Base-by-base conservation (phyloP, 2,888 invertebrate genomes). In the Rotaria sp. region DNA sequence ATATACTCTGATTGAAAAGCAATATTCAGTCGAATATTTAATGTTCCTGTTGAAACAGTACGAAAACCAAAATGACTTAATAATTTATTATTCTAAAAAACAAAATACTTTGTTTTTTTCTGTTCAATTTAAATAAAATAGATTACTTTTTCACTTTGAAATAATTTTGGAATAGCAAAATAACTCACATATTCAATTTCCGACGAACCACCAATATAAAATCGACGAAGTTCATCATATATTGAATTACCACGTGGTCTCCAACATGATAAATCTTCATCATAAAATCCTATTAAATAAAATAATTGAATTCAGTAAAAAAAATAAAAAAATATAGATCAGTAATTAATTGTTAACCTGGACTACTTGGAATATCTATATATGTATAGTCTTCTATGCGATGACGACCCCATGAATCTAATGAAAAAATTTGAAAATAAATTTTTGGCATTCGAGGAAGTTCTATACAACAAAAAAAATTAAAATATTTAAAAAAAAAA, bases 1-100 rank as follows among this genome's bases (percentile, higher is more conserved):
- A 21, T 38, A 10, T 85, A 86, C 86, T 86, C 85, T 85, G 87
- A 87, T 67, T 87, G 87, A 55, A 84, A 87, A 8, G 74, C 87
- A 30, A 85, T 13, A 30, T 87, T 85, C 15, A 85, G 52, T 21
- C 85, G 85, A 38, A 87, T 30, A 30, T 84, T 74, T 55, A 87
- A 74, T 15, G 41, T 45, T 59, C 87, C 87, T 26, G 87, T 87
- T 24, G 87, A 80, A 55, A 74, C 30, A 38, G 87, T 87, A 24
- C 85, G 48, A 67, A 87, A 87, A 26, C 85, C 87, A 50, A 85
- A 87, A 75, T 84, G 80, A 67, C 84, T 85, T 18, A 87, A 55
- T 24, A 55, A 35, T 80, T n/a, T 57, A n/a, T 75, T 85, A 45
- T 52, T 24, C 57, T 55, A 52, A 18, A 38, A 55, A 24, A 24